These are phyloP conservation scores for Crotalus horridus DNA, from an alignment of 2,113 vertebrate species.

Conservation along the genomic window DNA sequence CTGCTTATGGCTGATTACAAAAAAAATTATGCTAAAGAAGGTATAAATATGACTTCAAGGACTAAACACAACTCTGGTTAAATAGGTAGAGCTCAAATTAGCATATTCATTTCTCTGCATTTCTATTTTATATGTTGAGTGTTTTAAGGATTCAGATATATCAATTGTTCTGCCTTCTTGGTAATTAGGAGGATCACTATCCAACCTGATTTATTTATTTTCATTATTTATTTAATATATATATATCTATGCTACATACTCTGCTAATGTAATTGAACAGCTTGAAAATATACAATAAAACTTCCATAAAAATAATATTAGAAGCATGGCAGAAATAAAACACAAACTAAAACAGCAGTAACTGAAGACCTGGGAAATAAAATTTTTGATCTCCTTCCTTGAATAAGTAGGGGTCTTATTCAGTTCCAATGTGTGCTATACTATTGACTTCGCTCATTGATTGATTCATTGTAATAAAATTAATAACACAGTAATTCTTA, in stretches of 20 bases:
- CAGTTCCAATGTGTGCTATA: not conserved
- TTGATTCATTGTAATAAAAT: not conserved
- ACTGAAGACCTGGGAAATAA: not conserved
- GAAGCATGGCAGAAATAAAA: not conserved
- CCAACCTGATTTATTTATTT: not conserved
- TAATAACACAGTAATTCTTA: not conserved
- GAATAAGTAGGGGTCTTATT: not conserved
- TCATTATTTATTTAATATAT: not conserved
- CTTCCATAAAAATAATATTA: not conserved
- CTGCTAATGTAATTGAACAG: not conserved
- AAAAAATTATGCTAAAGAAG: slow-evolving; percentile 12
- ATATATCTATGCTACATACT: not conserved
- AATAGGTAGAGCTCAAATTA: slow-evolving; percentile 2
- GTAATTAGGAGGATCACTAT: not conserved
- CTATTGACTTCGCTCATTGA: not conserved
- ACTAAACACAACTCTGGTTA: not conserved
- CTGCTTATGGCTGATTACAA: slow-evolving; percentile 15
- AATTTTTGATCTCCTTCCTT: not conserved
- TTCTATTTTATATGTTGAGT: not conserved
- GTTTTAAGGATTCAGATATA: not conserved
- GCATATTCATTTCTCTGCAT: not conserved
- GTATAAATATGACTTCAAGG: not conserved
- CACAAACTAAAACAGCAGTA: not conserved
- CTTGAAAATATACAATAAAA: not conserved
- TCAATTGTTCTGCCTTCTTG: not conserved